Evolutionary conservation across 2,888 invertebrate genomes (phyloP), one percentile per base, ranked within the genome.

Genomic region (Hyposoter dolosus): DNA sequence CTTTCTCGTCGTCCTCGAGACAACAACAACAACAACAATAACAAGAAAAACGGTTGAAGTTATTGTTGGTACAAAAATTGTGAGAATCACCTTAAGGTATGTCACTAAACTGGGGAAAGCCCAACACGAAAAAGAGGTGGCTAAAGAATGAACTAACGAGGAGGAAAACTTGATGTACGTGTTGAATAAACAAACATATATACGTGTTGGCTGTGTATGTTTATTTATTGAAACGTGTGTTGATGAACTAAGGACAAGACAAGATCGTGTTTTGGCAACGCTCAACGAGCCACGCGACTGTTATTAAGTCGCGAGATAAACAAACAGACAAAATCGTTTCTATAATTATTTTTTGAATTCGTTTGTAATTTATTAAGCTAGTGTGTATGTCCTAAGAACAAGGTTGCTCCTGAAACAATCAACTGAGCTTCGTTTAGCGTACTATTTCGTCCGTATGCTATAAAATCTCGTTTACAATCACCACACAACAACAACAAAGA

Each of bases 391-490:
- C 43, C 77, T 69, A 69, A 78, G 56, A 77, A 83, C 72, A 88
- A 87, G 85, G 80, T 84, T 85, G 87, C 88, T 92, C 91, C 91
- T 90, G 89, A 92, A 92, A 93, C 93, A 93, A 93, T 92, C 92
- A 93, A 92, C 91, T 91, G 93, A 93, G 93, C 93, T 94, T 93
- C 90, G 91, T 91, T 93, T 93, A 93, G 92, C 91, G 90, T 91
- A 90, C 89, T 85, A 88, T 50, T 84, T 83, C 15, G 71, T 79
- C 80, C 84, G 78, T 86, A 86, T 82, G 84, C 86, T 72, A 76
- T 76, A 69, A 69, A 47, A 78, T 78, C 78, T 83, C 83, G 77
- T 85, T 84, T 63, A 82, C 82, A 85, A 82, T 83, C 83, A 83
- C 83, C 72, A 45, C 47, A 47, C 15, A 28, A 77, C 32, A 66